phyloP scores from a whole-genome alignment of 2,888 invertebrate genomes.

The Agrochola lota region DNA sequence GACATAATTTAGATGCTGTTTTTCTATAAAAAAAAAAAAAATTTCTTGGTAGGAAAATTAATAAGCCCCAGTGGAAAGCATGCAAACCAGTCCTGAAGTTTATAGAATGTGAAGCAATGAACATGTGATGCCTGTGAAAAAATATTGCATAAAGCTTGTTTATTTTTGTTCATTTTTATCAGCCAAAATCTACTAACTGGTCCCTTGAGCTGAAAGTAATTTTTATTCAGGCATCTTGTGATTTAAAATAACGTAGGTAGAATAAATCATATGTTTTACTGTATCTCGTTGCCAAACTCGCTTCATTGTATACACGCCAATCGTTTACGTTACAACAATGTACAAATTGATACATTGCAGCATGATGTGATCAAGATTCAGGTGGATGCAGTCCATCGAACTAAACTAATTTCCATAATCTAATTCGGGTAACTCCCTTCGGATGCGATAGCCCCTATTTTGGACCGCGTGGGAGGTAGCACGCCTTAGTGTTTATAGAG shows the following conservation, averaged over 20 bases:
- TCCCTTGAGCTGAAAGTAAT: background rate
- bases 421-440: constrained; percentile 40
- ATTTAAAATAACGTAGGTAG: background rate
- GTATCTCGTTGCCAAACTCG: background rate
- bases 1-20: background rate
- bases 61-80: background rate
- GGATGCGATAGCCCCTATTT: constrained; percentile 10
- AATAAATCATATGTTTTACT: background rate
- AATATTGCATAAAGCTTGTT: background rate
- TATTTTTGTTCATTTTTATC: background rate
- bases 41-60: no score
- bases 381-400: constrained; percentile 41
- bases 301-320: background rate
- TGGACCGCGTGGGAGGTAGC: background rate
- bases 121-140: background rate
- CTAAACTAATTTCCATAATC: constrained; percentile 58
- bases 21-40: no score
- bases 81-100: no score
- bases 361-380: constrained; percentile 26
- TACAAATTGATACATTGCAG: constrained; percentile 43
- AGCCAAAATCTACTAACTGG: background rate
- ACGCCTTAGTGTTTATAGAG: constrained; percentile 5
- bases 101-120: background rate
- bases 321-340: constrained; percentile 1
- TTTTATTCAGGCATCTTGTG: background rate